Base-by-base conservation (phyloP, 2,113 vertebrate species). In the Erinaceus europaeus region DNA sequence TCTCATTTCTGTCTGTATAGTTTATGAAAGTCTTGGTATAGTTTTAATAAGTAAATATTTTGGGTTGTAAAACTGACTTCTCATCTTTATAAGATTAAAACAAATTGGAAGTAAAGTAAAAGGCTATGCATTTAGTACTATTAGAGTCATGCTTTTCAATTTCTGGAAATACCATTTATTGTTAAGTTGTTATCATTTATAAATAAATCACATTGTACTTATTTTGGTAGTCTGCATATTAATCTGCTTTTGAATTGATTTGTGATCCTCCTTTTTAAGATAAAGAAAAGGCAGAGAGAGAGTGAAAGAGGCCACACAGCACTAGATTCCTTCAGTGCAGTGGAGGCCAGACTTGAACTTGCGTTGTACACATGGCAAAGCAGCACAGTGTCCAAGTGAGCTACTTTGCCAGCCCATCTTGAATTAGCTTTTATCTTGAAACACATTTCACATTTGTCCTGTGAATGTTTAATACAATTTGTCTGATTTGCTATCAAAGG, bases 1-100 rank as follows among this genome's bases (percentile, higher is more conserved):
- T 95, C 93, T 96, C 84, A 93, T 75, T 69, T 96, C 97, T 97
- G n/a, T n/a, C n/a, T 97, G 94, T 98, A 97, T 96, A 92, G 94
- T 96, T 96, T 94, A 93, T 95, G 96, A 95, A 94, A 72, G 93
- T 93, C 93, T 96, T 97, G 91, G 86, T 96, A 94, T 96, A 96
- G 94, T 72, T 95, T 94, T 96, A 96, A 93, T 90, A 93, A 95
- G 74, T 96, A 95, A 97, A 97, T 95, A 94, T 96, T 96, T 95
- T 94, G 91, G 93, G 94, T 97, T 96, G 92, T 89, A 95, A 75
- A 94, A 85, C 29, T 94, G 90, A 88, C 42, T 95, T 55, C 68
- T 93, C 74, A 90, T 95, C 14, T 91, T 95, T 96, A 68, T 95
- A 93, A 79, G 44, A 38, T 6, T 59, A 69, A 76, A 21, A 21